phyloP scores from a whole-genome alignment of 2,797 vertebrate species.

The Oreortyx pictus region DNA sequence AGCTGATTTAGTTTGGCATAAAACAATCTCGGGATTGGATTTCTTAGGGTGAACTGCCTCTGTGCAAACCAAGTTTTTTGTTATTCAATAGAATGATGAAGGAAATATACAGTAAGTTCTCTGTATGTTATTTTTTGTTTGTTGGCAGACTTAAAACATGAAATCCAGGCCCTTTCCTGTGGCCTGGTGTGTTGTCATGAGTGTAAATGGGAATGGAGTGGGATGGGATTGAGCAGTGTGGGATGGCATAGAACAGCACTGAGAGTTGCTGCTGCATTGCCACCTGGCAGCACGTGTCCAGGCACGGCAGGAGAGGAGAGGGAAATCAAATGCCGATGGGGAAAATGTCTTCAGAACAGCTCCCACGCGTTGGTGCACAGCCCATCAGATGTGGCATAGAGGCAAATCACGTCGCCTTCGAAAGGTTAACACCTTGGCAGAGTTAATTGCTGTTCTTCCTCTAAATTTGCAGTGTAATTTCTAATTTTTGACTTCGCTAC shows the following conservation, averaged over 20 bases:
- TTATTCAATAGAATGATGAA: rapidly evolving
- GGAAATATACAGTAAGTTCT: rapidly evolving
- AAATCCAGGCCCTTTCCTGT: background rate
- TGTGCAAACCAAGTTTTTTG: no score
- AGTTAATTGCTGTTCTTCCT: constrained; percentile 24
- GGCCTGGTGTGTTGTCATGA: background rate
- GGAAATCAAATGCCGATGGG: rapidly evolving
- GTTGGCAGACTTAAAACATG: rapidly evolving
- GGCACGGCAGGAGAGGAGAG: background rate
- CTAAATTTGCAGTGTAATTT: background rate
- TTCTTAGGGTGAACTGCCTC: rapidly evolving
- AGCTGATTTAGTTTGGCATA: rapidly evolving
- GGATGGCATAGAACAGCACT: background rate
- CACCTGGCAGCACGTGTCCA: background rate
- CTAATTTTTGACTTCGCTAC: background rate
- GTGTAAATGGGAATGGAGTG: background rate
- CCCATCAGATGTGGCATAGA: background rate
- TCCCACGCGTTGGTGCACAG: rapidly evolving
- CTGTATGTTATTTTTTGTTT: background rate
- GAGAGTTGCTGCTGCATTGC: background rate
- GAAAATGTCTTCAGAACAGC: background rate
- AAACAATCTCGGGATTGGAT: background rate
- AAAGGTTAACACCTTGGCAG: background rate
- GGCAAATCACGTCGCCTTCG: rapidly evolving
- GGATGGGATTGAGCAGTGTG: background rate